Evolutionary conservation across 2,113 vertebrate species (phyloP), one percentile per base, ranked within the genome.

Genomic region (Boulengeromyrus knoepffleri): DNA sequence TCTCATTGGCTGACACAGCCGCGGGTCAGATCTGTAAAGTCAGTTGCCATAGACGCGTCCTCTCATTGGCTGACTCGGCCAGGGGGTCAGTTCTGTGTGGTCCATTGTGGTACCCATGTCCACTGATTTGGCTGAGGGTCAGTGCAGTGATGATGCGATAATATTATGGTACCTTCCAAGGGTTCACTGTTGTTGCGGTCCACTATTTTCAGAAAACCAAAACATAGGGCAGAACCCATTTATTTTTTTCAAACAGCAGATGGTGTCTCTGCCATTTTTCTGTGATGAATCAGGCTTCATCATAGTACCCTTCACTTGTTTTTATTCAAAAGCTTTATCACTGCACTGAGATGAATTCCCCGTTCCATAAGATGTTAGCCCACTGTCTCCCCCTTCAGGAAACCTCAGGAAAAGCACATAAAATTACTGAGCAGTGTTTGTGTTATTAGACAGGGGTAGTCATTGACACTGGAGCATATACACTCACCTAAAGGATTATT

Each of bases 301-400:
- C 88, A 89, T 89, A 90, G 92, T 91, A 92, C 90, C 21, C 83
- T 90, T 92, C 77, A 77, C 49, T 83, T 39, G 21, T 92, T 92
- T 91, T 91, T 90, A 89, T 91, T 89, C 66, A 52, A 85, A 1
- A 91, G 89, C 90, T 90, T 92, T 87, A 45, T 58, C 86, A 58
- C 89, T 87, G 62, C 90, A 87, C 66, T 70, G 90, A 39, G 8
- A 21, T 5, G 12, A 88, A 15, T 15, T 15, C n/a, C 87, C 39
- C 88, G n/a, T 85, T 39, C 90, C 24, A 9, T 46, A 89, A 88
- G 88, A 92, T 89, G 91, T 89, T 92, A 91, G 90, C 93, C 94
- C 94, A 95, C 92, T 95, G 93, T 90, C 94, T 92, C 96, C 96
- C 94, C 93, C 95, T 93, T 90, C 92, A 96, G 95, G 95, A 80